Evolutionary conservation across 1,140 invertebrate species (phyloP).

Genomic region (Araneus ventricosus): DNA sequence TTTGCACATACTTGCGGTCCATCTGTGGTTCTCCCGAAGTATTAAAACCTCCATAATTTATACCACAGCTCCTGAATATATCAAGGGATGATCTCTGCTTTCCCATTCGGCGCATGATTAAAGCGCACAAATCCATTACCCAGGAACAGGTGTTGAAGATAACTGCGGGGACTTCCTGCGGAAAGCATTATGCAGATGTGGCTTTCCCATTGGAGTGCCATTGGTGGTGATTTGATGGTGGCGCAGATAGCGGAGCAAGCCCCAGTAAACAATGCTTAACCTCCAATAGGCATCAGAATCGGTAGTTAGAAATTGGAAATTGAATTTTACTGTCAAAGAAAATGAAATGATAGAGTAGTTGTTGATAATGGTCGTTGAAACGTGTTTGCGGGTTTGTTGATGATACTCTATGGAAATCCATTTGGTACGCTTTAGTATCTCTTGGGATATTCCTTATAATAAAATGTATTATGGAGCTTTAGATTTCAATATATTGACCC

Average conservation of each 20-base stretch:
- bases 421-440: no score
- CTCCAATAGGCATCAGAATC: background rate
- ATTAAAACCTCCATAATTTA: background rate
- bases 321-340: background rate
- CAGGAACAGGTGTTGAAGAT: slow-evolving; percentile 59
- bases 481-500: no score
- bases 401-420: no score
- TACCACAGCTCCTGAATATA: background rate
- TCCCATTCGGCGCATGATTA: slow-evolving; percentile 53
- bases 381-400: background rate
- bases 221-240: slow-evolving; percentile 26
- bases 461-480: no score
- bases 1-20: background rate
- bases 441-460: no score
- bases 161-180: slow-evolving; percentile 28
- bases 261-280: background rate
- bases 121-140: slow-evolving; percentile 49
- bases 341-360: background rate
- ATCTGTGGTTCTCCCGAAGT: background rate
- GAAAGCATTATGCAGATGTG: slow-evolving; percentile 66
- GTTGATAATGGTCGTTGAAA: background rate
- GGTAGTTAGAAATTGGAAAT: background rate
- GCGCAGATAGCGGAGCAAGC: background rate
- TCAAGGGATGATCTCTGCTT: slow-evolving; percentile 2
- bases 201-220: background rate